Base-by-base conservation (phyloP, 2,797 vertebrate genomes). In the Ptychadena robeensis region DNA sequence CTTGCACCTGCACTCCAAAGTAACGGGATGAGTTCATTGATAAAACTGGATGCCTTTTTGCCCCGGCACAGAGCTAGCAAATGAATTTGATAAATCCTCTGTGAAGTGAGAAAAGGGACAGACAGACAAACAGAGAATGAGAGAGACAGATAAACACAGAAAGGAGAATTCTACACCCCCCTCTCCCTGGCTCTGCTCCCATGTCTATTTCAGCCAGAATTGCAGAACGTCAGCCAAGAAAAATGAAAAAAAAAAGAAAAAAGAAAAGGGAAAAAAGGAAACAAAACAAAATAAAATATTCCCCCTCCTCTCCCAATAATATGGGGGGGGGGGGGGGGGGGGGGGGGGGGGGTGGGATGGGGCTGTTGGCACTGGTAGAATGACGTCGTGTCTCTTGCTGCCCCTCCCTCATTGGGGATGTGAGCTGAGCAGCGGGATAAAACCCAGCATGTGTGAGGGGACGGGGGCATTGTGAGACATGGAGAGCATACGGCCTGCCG, bases 391-490 rank as follows among this genome's bases (percentile, higher is more conserved):
- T 85, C 83, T 85, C 83, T 85, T 25, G n/a, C 83, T 81, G 78
- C 37, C 83, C 83, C 83, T 85, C 83, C 83, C 78, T 85, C 72
- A 48, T 80, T 85, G 65, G 78, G 83, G 83, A 85, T 72, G 83
- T 85, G 78, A 85, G 83, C 83, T 70, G 78, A 81, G 71, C 83
- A 66, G 78, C 78, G 83, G 83, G 83, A 85, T 85, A 85, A 85
- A 85, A 85, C 83, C 83, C 83, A 85, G 83, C 83, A 85, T 81
- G 78, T 85, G 83, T 81, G 72, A 80, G 66, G 78, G 83, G 72
- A 85, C 83, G 83, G 78, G 83, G 83, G 83, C 83, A 85, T 85
- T 85, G 78, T 85, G 83, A 85, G 83, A 85, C 83, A 85, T 85
- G 83, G 83, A 85, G 83, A 85, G 78, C 83, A 80, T 76, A 80